Evolutionary conservation across 2,113 vertebrate species (phyloP).

Genomic region (Dipodomys merriami): DNA sequence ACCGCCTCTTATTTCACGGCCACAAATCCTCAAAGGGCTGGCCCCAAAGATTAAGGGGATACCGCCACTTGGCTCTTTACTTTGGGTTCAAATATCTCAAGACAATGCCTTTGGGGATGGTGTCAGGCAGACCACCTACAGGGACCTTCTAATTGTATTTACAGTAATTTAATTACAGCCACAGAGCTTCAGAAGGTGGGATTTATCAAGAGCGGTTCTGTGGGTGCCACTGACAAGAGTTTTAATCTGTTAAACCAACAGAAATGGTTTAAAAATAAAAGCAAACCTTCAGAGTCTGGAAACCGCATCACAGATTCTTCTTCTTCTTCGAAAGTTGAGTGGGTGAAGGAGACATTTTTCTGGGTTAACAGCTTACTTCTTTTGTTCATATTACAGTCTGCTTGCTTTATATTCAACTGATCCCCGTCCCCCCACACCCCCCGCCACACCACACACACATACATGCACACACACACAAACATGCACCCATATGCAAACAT

Average conservation of each 20-base stretch:
- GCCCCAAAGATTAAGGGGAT: slow-evolving; percentile 89
- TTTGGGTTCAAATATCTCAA: slow-evolving; percentile 86
- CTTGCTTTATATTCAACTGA: background rate
- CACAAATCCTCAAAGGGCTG: slow-evolving; percentile 89
- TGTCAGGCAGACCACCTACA: slow-evolving; percentile 90
- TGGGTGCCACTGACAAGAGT: slow-evolving; percentile 67
- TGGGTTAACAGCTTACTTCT: background rate
- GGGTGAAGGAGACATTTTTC: slow-evolving; percentile 16
- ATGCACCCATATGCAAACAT: too few species aligned
- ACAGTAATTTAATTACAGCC: slow-evolving; percentile 93
- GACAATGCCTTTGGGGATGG: slow-evolving; percentile 85
- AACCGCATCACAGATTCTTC: background rate
- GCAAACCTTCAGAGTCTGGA: background rate
- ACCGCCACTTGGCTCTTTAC: slow-evolving; percentile 84
- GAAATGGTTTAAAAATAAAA: slow-evolving; percentile 18
- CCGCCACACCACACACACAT: too few species aligned
- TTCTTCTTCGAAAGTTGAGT: background rate
- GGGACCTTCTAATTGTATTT: slow-evolving; percentile 91
- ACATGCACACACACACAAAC: too few species aligned
- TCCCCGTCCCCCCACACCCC: too few species aligned
- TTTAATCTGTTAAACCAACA: slow-evolving; percentile 88
- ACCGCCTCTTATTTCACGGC: slow-evolving; percentile 86
- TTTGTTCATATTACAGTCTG: background rate
- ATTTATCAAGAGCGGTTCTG: slow-evolving; percentile 78
- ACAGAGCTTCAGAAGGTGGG: slow-evolving; percentile 85